Conservation (phyloP, 2,888 invertebrate species). For the Parthenolecanium corni region DNA sequence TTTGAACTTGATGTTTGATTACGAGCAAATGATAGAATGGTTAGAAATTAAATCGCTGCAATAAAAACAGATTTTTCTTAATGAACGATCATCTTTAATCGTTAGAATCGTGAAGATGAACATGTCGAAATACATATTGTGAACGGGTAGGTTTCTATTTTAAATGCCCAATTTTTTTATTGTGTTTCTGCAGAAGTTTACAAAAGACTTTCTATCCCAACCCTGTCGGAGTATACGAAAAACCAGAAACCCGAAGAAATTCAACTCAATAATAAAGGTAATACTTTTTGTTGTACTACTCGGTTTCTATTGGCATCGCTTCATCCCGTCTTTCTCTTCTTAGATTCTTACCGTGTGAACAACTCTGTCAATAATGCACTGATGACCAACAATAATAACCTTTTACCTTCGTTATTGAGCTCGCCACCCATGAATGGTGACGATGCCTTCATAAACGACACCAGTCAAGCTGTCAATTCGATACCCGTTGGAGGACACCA, state of each 20-base stretch:
- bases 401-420: neutral
- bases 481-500: constrained; percentile 23
- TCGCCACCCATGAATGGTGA: neutral
- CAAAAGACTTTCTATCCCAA: constrained; percentile 45
- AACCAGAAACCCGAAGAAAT: constrained; percentile 22
- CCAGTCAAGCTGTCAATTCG: neutral
- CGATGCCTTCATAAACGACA: neutral
- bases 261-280: neutral
- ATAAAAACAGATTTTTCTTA: no score
- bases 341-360: neutral
- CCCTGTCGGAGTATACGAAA: constrained; percentile 33
- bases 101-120: no score
- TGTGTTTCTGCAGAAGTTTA: constrained; percentile 39
- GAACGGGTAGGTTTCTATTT: no score
- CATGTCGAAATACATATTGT: no score
- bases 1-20: no score
- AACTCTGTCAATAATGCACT: neutral
- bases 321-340: neutral
- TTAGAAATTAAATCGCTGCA: no score
- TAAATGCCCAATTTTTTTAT: neutral
- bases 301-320: neutral
- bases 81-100: no score
- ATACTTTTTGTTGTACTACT: neutral
- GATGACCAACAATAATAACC: neutral
- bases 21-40: no score